Evolutionary conservation across 2,888 invertebrate genomes (phyloP).

Genomic region (Trachelus stipa): DNA sequence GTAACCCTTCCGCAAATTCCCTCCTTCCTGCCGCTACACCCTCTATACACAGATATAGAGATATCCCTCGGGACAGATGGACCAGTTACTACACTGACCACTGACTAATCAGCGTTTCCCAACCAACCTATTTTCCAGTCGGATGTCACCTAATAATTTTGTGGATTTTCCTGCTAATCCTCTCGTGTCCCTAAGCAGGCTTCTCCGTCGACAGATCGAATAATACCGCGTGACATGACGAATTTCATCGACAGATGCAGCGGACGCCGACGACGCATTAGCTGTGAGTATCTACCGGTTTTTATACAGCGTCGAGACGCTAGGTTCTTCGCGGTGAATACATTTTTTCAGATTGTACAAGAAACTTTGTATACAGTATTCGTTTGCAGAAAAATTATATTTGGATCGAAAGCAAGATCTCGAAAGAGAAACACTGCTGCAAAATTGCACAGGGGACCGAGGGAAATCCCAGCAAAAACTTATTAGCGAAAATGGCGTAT

Average conservation of each 20-base stretch:
- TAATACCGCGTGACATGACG: neutral
- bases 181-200: constrained; percentile 44
- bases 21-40: neutral
- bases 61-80: constrained; percentile 55
- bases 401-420: too few relatives aligned
- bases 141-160: constrained; percentile 53
- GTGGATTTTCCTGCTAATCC: constrained; percentile 50
- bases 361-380: too few relatives aligned
- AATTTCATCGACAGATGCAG: neutral
- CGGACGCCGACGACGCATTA: neutral
- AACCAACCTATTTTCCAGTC: constrained; percentile 49
- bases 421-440: too few relatives aligned
- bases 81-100: constrained; percentile 41
- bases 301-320: neutral
- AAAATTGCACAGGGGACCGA: too few relatives aligned
- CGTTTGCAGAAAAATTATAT: too few relatives aligned
- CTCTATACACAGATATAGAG: neutral
- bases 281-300: neutral
- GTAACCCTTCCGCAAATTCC: constrained; percentile 17
- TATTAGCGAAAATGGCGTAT: too few relatives aligned
- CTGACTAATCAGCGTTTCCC: constrained; percentile 50
- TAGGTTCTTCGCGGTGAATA: too few relatives aligned
- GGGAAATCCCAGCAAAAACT: too few relatives aligned
- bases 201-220: neutral
- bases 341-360: too few relatives aligned